These are phyloP conservation scores for Sylvilagus floridanus DNA, from an alignment of 2,797 vertebrate genomes.

Conservation along the genomic window DNA sequence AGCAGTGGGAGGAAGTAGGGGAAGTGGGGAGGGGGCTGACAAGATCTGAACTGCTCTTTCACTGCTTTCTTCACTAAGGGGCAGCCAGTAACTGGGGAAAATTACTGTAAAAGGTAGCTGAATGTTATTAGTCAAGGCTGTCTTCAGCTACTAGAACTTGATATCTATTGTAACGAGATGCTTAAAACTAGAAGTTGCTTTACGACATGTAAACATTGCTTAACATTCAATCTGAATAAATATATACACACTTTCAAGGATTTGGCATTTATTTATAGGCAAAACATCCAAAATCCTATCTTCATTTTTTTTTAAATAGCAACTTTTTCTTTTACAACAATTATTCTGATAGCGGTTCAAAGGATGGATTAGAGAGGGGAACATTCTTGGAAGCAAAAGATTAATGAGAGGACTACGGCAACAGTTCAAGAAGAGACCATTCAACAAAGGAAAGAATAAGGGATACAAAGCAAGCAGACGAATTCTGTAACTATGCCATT, in stretches of 20 bases:
- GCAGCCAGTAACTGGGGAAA: not conserved
- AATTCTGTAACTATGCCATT: not conserved
- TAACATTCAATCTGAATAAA: too few relatives aligned
- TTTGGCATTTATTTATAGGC: too few relatives aligned
- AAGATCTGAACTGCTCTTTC: accelerated
- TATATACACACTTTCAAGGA: too few relatives aligned
- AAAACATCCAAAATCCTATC: too few relatives aligned
- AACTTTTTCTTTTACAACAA: not conserved
- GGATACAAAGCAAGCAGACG: not conserved
- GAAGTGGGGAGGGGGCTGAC: not conserved
- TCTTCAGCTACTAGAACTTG: not conserved
- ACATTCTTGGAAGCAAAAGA: not conserved
- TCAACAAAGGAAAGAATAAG: not conserved
- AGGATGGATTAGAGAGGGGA: not conserved
- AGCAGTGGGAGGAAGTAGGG: not conserved
- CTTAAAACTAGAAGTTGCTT: not conserved
- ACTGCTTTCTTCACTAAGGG: not conserved
- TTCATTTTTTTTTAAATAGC: not conserved
- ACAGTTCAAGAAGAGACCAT: not conserved
- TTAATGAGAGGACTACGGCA: not conserved
- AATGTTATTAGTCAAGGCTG: not conserved
- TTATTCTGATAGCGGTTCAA: not conserved
- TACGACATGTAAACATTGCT: too few relatives aligned
- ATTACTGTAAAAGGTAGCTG: not conserved
- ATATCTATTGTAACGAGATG: not conserved